Evolutionary conservation across 2,888 invertebrate species (phyloP), one percentile per base, ranked within the genome.

Genomic region (Drosophila anomalata): DNA sequence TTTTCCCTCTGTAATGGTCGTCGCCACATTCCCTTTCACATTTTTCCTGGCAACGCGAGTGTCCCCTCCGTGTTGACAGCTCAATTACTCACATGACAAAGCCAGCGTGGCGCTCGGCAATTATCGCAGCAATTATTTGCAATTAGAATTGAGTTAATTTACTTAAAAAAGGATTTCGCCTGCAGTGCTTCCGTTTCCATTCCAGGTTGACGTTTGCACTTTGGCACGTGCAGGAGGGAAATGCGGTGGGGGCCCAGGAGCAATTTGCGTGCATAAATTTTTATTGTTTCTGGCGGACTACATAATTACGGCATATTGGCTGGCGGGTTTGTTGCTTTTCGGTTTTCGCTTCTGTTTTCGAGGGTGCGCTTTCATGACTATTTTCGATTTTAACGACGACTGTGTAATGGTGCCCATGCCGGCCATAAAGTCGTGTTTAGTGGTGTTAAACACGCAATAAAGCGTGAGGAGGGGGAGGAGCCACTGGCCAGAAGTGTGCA

Each of bases 361-460:
- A 52, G 66, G 68, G 62, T 54, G 72, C 63, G 60, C 75, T 63
- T 63, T 75, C 78, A 65, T 67, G 73, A 79, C 72, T 82, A 78
- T 80, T 80, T 81, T 85, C 57, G 78, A 69, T 82, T 80, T 85
- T 85, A 74, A 83, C 85, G 82, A 82, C 80, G 79, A 81, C 73
- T 81, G 79, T 76, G 76, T 84, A 87, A 87, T 84, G 87, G 75
- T 78, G 73, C 86, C 79, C 84, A 76, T 79, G 84, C 82, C 77
- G 82, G 85, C 79, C 72, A 87, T 82, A 78, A 87, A 78, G 61
- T 79, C 70, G 79, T 75, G 60, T 88, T 87, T 82, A 87, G 79
- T 88, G 78, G 82, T 83, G 78, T 80, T 88, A 85, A 78, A 83
- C 81, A 85, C 76, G 88, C 80, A 71, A 88, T 87, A 81, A 84